These are phyloP conservation scores for Odontesthes bonariensis DNA, from an alignment of 2,113 vertebrate species.

Conservation along the genomic window DNA sequence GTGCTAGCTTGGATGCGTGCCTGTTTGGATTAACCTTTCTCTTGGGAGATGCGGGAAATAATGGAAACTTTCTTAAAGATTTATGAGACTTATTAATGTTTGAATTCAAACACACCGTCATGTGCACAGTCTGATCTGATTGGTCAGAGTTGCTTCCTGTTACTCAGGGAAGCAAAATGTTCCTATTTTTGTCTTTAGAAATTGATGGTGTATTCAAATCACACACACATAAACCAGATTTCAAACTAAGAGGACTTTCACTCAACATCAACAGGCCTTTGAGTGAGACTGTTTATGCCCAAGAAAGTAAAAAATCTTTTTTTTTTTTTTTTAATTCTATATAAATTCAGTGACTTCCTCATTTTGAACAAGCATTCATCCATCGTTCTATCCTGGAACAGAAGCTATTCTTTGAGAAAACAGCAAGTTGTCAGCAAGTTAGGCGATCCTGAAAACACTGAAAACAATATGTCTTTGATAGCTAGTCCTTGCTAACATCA, in stretches of 20 bases:
- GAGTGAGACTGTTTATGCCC: neutral
- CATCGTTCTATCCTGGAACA: too few species aligned
- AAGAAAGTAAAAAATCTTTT: neutral
- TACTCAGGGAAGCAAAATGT: slow-evolving; percentile 1
- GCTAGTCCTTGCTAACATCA: neutral
- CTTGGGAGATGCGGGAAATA: neutral
- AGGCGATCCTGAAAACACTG: neutral
- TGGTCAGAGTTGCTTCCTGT: slow-evolving; percentile 14
- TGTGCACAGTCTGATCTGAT: neutral
- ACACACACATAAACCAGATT: neutral
- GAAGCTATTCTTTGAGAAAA: too few species aligned
- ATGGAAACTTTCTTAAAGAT: neutral
- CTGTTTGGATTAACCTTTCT: neutral
- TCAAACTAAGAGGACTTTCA: neutral
- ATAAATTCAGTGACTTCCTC: too few species aligned
- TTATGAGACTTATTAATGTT: neutral
- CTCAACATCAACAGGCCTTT: neutral
- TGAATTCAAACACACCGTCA: neutral
- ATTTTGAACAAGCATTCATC: too few species aligned
- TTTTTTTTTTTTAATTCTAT: too few species aligned
- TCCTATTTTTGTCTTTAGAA: slow-evolving; percentile 26
- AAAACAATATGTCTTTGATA: neutral
- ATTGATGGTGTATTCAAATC: slow-evolving; percentile 20
- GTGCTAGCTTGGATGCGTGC: neutral
- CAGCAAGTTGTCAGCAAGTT: neutral